Percentiles rank a stretch among this genome's conserved stretches.
Conservation (phyloP, 2,797 vertebrate species). For the Limnodromus scolopaceus region DNA sequence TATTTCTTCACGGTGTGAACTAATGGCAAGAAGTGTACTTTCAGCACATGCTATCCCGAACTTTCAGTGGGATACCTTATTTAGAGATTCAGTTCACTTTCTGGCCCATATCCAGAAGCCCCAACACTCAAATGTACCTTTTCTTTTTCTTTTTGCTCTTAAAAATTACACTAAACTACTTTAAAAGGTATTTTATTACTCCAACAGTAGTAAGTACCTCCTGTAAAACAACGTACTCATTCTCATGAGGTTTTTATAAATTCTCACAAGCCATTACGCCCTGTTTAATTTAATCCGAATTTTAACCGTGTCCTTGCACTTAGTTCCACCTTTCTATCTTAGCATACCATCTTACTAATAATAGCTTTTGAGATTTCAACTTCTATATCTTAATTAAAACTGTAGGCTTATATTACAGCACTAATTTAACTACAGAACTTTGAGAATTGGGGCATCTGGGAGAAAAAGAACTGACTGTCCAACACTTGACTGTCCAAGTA, state of each 20-base stretch:
- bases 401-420: not conserved
- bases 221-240: not conserved
- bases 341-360: not conserved
- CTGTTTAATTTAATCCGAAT: slow-evolving; percentile 7
- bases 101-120: not conserved
- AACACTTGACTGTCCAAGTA: not conserved
- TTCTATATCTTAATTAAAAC: slow-evolving; percentile 2
- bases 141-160: not conserved
- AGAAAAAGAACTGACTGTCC: not conserved
- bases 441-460: not conserved
- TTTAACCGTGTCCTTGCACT: not conserved
- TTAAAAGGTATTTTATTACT: not conserved
- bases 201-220: not conserved
- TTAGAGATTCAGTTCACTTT: not conserved
- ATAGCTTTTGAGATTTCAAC: not conserved
- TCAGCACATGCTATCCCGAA: not conserved
- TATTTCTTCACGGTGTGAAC: not conserved
- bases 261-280: not conserved
- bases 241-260: not conserved
- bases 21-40: not conserved
- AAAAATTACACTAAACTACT: not conserved
- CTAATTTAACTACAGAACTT: not conserved
- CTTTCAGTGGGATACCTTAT: not conserved
- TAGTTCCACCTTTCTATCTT: not conserved
- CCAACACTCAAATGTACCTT: not conserved